phyloP scores from a whole-genome alignment of 2,113 vertebrate species.

The Colistium nudipinnis region DNA sequence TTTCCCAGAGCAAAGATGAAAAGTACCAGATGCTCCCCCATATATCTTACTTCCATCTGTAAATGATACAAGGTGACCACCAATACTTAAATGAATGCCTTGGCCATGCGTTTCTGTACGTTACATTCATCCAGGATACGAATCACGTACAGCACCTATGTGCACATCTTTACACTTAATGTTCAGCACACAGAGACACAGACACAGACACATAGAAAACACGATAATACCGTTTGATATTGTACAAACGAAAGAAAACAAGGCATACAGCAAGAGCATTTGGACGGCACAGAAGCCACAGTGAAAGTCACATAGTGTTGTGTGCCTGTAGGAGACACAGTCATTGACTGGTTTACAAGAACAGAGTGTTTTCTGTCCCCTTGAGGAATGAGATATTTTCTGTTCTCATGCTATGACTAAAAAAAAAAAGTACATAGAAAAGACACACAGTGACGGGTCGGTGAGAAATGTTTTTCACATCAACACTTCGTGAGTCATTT shows the following conservation, averaged over 20 bases:
- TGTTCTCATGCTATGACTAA: constrained; percentile 43
- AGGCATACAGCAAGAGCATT: constrained; percentile 35
- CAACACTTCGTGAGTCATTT: constrained; percentile 31
- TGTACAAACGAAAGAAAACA: constrained; percentile 30
- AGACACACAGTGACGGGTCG: constrained; percentile 36
- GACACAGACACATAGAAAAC: constrained; percentile 1
- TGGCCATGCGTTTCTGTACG: no score
- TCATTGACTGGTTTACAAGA: constrained; percentile 66
- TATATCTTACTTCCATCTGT: constrained; percentile 52
- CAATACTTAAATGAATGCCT: no score
- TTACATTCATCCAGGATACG: no score
- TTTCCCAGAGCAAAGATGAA: constrained; percentile 12
- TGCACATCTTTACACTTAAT: constrained; percentile 43
- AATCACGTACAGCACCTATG: constrained; percentile 10
- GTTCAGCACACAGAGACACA: no score
- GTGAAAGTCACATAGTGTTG: constrained; percentile 58
- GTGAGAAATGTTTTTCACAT: constrained; percentile 48
- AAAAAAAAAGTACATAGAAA: constrained; percentile 38
- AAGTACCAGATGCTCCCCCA: background rate
- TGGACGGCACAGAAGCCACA: constrained; percentile 47
- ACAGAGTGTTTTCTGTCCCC: constrained; percentile 68
- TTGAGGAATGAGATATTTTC: constrained; percentile 47
- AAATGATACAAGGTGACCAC: no score
- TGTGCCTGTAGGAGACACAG: constrained; percentile 55
- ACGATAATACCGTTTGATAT: constrained; percentile 26